Conservation (phyloP, 2,888 invertebrate species). For the Baccha elongata region DNA sequence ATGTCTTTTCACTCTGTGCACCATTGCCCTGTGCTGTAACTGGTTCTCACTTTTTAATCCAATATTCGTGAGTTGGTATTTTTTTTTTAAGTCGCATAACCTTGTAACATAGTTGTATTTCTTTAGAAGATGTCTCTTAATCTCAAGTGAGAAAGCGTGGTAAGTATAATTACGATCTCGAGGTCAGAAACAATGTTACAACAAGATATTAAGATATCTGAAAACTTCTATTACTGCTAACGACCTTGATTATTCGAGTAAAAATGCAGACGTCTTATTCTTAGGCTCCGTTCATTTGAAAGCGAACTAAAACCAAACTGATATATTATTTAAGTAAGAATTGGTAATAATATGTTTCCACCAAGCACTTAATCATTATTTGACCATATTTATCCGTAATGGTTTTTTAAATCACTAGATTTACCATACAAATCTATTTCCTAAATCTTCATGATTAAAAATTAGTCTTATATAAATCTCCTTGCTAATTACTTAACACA, state of each 20-base stretch:
- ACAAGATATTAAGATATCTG: no score
- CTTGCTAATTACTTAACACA: no score
- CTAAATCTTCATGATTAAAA: no score
- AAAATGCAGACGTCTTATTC: not conserved
- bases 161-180: slow-evolving; percentile 54
- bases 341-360: no score
- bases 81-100: slow-evolving; percentile 1
- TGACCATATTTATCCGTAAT: no score
- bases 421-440: no score
- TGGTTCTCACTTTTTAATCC: slow-evolving; percentile 32
- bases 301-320: no score
- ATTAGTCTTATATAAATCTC: no score
- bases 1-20: not conserved
- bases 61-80: slow-evolving; percentile 37
- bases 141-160: slow-evolving; percentile 23
- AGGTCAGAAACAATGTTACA: slow-evolving; percentile 51
- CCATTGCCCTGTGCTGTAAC: not conserved
- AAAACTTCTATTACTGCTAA: slow-evolving; percentile 26
- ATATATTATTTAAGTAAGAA: no score
- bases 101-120: not conserved
- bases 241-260: slow-evolving; percentile 47
- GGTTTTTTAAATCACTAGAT: no score
- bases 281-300: not conserved
- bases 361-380: no score
- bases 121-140: slow-evolving; percentile 17